Evolutionary conservation across 2,888 invertebrate species (phyloP).

Genomic region (Cepaea hortensis): DNA sequence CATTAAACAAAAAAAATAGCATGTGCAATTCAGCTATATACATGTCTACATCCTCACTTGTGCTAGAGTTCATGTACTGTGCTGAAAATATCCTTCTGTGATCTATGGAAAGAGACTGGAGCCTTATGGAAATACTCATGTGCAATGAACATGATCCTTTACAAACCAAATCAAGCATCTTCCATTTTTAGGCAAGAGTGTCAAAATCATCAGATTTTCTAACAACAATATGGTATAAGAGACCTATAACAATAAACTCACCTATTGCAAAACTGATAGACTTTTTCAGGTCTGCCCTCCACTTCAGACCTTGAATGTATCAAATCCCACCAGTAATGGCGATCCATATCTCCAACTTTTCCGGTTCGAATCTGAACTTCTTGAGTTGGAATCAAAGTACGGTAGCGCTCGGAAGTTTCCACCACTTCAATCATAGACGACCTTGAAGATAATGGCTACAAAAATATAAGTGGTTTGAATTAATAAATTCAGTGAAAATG

Average conservation of each 20-base stretch:
- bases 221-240: not conserved
- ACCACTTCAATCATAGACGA: conserved; percentile 53
- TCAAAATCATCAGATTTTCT: not conserved
- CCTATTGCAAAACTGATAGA: conserved; percentile 97
- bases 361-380: conserved; percentile 97
- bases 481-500: too few species aligned
- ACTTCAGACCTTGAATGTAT: conserved; percentile 95
- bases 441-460: conserved; percentile 51
- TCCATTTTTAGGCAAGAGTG: not conserved
- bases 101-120: too few species aligned
- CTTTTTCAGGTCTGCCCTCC: conserved; percentile 94
- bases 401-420: conserved; percentile 87
- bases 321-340: conserved; percentile 98
- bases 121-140: too few species aligned
- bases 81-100: too few species aligned
- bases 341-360: conserved; percentile 88
- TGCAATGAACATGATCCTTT: too few species aligned
- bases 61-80: too few species aligned
- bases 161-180: not conserved
- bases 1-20: too few species aligned
- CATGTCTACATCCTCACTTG: too few species aligned
- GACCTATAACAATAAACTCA: conserved; percentile 71
- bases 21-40: too few species aligned
- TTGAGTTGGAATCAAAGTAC: conserved; percentile 96
- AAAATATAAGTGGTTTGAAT: too few species aligned